These are phyloP conservation scores for Astyanax mexicanus DNA, from an alignment of 2,797 vertebrate genomes.

Conservation along the genomic window DNA sequence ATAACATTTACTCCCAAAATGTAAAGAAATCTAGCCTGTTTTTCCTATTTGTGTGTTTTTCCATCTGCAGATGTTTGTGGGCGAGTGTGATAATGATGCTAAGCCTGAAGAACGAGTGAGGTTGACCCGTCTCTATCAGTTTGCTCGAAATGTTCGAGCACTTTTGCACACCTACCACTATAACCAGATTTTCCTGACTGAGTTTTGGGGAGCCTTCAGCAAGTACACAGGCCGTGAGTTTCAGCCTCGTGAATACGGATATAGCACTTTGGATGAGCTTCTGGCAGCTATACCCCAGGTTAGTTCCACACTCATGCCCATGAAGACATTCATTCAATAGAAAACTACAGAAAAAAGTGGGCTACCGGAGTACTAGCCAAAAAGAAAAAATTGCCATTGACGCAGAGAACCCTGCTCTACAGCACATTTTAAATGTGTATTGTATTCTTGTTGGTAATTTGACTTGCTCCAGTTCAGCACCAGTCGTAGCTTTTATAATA, in stretches of 20 bases:
- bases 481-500: no score
- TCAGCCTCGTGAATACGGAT: slow-evolving; percentile 88
- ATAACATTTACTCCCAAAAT: no score
- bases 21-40: no score
- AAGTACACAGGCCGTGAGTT: slow-evolving; percentile 89
- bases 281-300: slow-evolving; percentile 94
- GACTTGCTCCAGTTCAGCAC: not conserved
- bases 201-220: slow-evolving; percentile 89
- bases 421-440: no score
- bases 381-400: not conserved
- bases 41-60: not conserved
- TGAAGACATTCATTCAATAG: not conserved
- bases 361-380: no score
- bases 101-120: slow-evolving; percentile 82
- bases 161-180: slow-evolving; percentile 98
- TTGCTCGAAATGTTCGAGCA: slow-evolving; percentile 89
- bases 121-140: slow-evolving; percentile 91
- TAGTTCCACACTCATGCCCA: not conserved
- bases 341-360: not conserved
- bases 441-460: not conserved
- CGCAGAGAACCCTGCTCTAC: no score
- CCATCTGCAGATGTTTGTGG: slow-evolving; percentile 81
- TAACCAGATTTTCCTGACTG: slow-evolving; percentile 96
- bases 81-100: slow-evolving; percentile 64
- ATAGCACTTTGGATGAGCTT: slow-evolving; percentile 87